Conservation (phyloP, 2,888 invertebrate genomes). For the Sipha maydis region DNA sequence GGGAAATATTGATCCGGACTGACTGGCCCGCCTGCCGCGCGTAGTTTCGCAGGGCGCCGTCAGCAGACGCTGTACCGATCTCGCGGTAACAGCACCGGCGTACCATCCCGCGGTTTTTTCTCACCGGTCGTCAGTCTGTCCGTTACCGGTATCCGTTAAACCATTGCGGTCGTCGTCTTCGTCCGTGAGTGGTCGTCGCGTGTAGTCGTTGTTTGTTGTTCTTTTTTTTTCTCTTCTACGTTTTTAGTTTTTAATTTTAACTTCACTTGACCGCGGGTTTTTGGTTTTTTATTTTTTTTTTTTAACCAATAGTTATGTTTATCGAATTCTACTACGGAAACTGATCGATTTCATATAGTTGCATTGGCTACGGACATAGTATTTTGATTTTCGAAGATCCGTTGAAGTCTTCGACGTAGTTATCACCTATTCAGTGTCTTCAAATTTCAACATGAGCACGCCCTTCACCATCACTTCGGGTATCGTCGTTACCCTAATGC, state of each 20-base stretch:
- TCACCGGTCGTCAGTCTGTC: not conserved
- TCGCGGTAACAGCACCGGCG: conserved; percentile 49
- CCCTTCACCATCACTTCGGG: not conserved
- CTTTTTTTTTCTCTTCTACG: not conserved
- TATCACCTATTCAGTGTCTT: not conserved
- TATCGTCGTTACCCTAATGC: not conserved
- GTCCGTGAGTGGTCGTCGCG: conserved; percentile 17
- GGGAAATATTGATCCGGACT: conserved; percentile 59
- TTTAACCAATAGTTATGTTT: not conserved
- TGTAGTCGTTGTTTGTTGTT: not conserved
- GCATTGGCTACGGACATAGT: not conserved
- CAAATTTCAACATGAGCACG: conserved; percentile 10
- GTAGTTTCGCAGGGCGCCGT: conserved; percentile 44
- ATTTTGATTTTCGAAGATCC: too few species aligned
- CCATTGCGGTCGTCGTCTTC: not conserved
- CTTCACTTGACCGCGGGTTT: not conserved
- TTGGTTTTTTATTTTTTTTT: not conserved
- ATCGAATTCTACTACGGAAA: not conserved
- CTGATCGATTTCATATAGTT: not conserved
- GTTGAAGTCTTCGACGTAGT: not conserved
- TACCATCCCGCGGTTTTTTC: conserved; percentile 46
- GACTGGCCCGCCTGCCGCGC: conserved; percentile 54
- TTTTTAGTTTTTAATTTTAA: not conserved
- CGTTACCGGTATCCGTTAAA: conserved; percentile 35
- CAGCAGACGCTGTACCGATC: conserved; percentile 57